Conservation (phyloP, 2,113 vertebrate species). For the Mohoua ochrocephala region DNA sequence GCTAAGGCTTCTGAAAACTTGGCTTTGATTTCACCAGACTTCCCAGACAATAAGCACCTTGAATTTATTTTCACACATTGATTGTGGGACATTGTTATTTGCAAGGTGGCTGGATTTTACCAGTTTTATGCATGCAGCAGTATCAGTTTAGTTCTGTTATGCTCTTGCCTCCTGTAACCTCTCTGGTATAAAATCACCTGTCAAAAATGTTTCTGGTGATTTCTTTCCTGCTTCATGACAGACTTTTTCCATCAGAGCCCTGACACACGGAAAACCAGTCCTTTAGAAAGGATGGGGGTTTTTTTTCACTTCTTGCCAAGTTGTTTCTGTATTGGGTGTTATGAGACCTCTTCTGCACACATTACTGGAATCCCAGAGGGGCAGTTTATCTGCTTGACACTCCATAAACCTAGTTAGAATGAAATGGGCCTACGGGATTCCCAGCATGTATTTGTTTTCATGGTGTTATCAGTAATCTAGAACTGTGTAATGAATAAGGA, state of each 20-base stretch:
- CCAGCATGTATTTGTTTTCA: neutral
- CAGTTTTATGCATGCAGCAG: neutral
- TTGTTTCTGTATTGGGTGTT: neutral
- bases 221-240: neutral
- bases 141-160: neutral
- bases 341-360: neutral
- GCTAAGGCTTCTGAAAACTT: neutral
- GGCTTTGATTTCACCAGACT: neutral
- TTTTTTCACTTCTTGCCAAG: neutral
- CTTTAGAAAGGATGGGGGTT: neutral
- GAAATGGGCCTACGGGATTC: neutral
- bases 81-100: neutral
- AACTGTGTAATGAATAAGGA: neutral
- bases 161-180: neutral
- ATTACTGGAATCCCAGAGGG: neutral
- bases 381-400: neutral
- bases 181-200: neutral
- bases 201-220: neutral
- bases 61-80: neutral
- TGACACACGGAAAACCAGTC: neutral
- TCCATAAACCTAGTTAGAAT: neutral
- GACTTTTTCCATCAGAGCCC: neutral
- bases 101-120: neutral
- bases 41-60: neutral
- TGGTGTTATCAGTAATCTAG: neutral